Percentiles rank a stretch among this genome's conserved stretches.
Evolutionary conservation across 2,797 vertebrate genomes (phyloP).

Genomic region (Parambassis ranga): DNA sequence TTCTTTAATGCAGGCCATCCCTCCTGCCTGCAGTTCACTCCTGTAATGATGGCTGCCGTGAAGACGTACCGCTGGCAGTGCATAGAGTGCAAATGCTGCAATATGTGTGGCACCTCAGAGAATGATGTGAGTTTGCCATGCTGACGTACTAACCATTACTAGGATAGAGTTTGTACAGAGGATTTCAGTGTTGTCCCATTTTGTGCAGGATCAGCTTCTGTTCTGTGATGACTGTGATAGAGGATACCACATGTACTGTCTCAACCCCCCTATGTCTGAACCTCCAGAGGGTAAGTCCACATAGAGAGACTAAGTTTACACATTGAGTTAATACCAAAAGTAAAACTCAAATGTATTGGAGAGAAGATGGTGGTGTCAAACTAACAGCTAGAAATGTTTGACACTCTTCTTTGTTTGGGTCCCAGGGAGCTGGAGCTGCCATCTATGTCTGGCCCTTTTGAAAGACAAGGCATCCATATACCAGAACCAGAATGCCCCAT

Average conservation of each 20-base stretch:
- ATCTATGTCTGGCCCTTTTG: conserved; percentile 92
- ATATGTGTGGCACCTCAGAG: conserved; percentile 94
- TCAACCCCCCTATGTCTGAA: conserved; percentile 92
- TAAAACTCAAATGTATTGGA: neutral
- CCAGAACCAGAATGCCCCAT: conserved; percentile 88
- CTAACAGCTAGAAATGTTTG: no score
- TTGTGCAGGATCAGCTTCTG: conserved; percentile 81
- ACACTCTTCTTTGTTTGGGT: neutral
- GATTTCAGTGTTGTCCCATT: neutral
- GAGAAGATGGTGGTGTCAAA: no score
- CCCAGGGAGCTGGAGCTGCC: conserved; percentile 98
- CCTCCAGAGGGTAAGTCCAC: conserved; percentile 89
- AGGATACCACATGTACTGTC: conserved; percentile 97
- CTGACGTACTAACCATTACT: neutral
- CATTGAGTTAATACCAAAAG: no score
- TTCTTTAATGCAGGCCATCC: conserved; percentile 84
- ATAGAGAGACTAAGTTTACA: no score
- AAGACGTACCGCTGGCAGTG: conserved; percentile 98
- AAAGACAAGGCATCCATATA: conserved; percentile 98
- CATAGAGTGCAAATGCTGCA: conserved; percentile 98
- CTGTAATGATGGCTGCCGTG: conserved; percentile 95
- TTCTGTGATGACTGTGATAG: conserved; percentile 96
- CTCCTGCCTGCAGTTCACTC: conserved; percentile 96
- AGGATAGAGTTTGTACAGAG: neutral
- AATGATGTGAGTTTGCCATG: conserved; percentile 86